A percentile compares a stretch with the other conserved stretches of the same genome.
Conservation (phyloP, 2,797 vertebrate species). For the Cetoscarus ocellatus region DNA sequence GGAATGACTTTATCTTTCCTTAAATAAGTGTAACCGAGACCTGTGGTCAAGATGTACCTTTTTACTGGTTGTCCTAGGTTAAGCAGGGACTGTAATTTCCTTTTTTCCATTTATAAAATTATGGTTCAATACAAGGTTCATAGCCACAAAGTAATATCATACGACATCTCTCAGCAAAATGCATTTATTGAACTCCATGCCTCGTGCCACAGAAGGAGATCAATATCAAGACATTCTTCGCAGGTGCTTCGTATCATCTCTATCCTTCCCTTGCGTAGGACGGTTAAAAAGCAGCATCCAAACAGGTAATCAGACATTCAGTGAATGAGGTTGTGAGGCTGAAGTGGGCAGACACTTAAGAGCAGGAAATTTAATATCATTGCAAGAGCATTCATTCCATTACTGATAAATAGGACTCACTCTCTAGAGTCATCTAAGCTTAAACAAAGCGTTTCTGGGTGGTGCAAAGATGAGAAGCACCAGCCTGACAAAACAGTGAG, state of each 20-base stretch:
- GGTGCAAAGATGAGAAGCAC: constrained; percentile 34
- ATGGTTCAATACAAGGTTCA: constrained; percentile 6
- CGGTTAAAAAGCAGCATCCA: constrained; percentile 46
- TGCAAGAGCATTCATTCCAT: constrained; percentile 40
- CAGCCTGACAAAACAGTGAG: constrained; percentile 34
- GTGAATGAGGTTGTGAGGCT: constrained; percentile 39
- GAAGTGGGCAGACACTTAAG: constrained; percentile 41
- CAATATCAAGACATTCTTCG: constrained; percentile 54
- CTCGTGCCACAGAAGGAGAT: constrained; percentile 30
- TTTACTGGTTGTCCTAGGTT: not conserved
- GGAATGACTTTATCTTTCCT: not conserved
- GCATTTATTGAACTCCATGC: constrained; percentile 11
- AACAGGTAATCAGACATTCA: constrained; percentile 56
- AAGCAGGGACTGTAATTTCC: not conserved
- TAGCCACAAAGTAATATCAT: constrained; percentile 1
- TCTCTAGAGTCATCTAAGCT: constrained; percentile 53
- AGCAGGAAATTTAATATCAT: constrained; percentile 62
- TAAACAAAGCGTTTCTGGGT: constrained; percentile 33
- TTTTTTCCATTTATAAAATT: constrained; percentile 3
- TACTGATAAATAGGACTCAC: constrained; percentile 55
- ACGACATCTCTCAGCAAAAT: not conserved
- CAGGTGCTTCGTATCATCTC: constrained; percentile 35
- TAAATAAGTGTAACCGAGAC: constrained; percentile 1
- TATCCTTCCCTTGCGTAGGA: constrained; percentile 29
- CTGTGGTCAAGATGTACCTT: not conserved